Conservation (phyloP, 2,113 vertebrate species). For the Phalacrocorax pelagicus region DNA sequence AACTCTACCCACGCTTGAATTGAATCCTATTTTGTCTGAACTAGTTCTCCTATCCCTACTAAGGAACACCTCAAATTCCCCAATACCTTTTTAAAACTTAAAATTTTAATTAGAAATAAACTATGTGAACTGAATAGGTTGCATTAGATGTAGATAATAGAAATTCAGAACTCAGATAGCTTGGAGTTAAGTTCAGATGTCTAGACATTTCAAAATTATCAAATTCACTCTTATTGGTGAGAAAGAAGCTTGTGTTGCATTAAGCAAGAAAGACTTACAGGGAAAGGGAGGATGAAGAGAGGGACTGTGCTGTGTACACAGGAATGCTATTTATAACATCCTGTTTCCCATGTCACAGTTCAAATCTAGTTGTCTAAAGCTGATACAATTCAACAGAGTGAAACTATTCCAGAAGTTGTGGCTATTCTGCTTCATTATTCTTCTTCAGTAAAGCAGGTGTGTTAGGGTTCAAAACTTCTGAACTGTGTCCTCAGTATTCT, state of each 20-base stretch:
- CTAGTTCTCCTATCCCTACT: neutral
- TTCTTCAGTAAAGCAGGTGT: slow-evolving; percentile 59
- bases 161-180: neutral
- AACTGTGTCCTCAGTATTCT: slow-evolving; percentile 72
- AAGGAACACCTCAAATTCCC: neutral
- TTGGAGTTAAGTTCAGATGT: neutral
- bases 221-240: neutral
- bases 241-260: slow-evolving; percentile 5
- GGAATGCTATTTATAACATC: neutral
- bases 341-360: slow-evolving; percentile 59
- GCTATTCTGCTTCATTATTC: slow-evolving; percentile 68
- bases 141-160: neutral
- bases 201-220: neutral
- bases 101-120: neutral
- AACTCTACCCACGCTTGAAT: neutral
- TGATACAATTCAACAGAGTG: slow-evolving; percentile 71
- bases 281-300: neutral
- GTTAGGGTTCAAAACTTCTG: slow-evolving; percentile 65
- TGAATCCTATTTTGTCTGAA: neutral
- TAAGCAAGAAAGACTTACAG: neutral
- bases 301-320: slow-evolving; percentile 7
- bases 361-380: slow-evolving; percentile 67
- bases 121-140: neutral
- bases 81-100: neutral
- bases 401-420: slow-evolving; percentile 48